Evolutionary conservation across 2,113 vertebrate genomes (phyloP), one percentile per base, ranked within the genome.

Genomic region (Dasyurus viverrinus): DNA sequence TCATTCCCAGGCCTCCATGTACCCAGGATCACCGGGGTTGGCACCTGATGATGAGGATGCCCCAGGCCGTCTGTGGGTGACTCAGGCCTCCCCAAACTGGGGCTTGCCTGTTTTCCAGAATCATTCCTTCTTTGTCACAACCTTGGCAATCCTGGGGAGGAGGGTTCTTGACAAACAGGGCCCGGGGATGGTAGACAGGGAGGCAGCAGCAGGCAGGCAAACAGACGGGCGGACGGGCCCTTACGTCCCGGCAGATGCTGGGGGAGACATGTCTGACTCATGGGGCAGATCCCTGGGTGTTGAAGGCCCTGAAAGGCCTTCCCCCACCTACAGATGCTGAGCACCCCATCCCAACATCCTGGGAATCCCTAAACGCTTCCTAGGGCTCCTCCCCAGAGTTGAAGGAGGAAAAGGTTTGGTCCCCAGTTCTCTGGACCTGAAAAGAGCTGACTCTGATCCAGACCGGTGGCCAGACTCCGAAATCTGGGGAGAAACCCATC

Each of bases 131-230:
- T 53, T 53, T 89, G 93, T 96, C 95, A 57, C 96, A 46, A 26
- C 24, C 36, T 19, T 22, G 6, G 36, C 89, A 22, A 9, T 89
- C 90, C 92, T 91, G 96, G 46, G 25, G 42, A 54, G 95, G 97
- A 96, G 93, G 89, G 96, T 97, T 97, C 97, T 93, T 97, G 96
- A 97, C 96, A 97, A 94, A 97, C 93, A 90, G 97, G 93, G 95
- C 97, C 30, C 0, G 90, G 90, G 97, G 94, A 91, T 7, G 6
- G 8, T 24, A 90, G 94, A 96, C 94, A 97, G 93, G 55, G 94
- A 54, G 68, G 36, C 68, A 76, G n/a, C 68, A 89, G 47, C 95
- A 91, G 97, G 91, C 98, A 95, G 95, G 96, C 50, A 30, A 96
- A 94, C 93, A 2, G 97, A 94, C 68, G 54, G 96, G 95, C 50